A percentile compares a stretch with the other conserved stretches of the same genome.
phyloP scores from a whole-genome alignment of 2,797 vertebrate genomes.

The Hipposideros larvatus region DNA sequence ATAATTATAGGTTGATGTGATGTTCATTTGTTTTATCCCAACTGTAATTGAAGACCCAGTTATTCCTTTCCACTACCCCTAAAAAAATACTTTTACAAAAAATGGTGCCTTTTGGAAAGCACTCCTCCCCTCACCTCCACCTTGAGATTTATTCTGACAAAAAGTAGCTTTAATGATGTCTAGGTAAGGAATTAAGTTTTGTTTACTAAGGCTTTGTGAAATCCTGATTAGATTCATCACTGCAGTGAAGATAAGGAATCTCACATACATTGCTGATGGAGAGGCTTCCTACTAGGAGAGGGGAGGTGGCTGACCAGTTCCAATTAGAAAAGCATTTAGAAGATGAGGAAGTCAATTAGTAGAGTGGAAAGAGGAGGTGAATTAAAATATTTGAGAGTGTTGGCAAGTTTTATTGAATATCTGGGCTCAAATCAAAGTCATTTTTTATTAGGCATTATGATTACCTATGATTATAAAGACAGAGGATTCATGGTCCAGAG shows the following conservation, averaged over 20 bases:
- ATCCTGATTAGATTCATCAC: not conserved
- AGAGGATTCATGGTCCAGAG: not conserved
- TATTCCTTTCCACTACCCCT: not conserved
- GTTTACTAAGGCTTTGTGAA: constrained; percentile 30
- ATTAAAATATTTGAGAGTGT: not conserved
- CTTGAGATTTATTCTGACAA: not conserved
- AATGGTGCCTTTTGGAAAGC: not conserved
- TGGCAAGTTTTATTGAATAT: not conserved
- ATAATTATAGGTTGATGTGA: not conserved
- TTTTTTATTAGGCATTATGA: no score
- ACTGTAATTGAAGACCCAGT: not conserved
- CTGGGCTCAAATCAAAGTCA: not conserved
- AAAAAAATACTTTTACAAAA: not conserved
- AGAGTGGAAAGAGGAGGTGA: not conserved
- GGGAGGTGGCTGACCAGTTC: not conserved
- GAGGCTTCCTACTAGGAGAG: not conserved
- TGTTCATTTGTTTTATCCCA: not conserved
- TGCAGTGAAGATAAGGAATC: not conserved
- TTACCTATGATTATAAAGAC: not conserved
- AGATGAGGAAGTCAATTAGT: not conserved
- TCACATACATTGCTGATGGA: not conserved
- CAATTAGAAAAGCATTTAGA: not conserved
- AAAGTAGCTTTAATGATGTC: not conserved
- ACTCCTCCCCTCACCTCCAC: not conserved
- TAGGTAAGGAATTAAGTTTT: not conserved